phyloP scores from a whole-genome alignment of 2,113 vertebrate species.

The Willisornis vidua region DNA sequence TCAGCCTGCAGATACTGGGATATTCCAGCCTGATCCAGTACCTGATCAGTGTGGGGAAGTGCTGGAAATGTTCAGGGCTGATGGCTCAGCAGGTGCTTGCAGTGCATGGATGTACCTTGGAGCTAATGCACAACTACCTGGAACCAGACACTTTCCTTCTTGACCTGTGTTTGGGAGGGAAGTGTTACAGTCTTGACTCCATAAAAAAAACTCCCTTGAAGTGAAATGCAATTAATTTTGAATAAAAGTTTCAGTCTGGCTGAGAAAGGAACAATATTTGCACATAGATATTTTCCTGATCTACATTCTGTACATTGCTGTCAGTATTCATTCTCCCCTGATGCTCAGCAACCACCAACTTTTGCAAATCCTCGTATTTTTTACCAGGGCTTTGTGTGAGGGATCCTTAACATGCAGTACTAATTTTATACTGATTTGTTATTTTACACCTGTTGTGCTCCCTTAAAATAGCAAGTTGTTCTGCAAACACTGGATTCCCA shows the following conservation, averaged over 20 bases:
- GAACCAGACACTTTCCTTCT: neutral
- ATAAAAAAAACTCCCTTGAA: neutral
- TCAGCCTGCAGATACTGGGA: fast-evolving
- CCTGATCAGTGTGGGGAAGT: fast-evolving
- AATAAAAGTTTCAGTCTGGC: neutral
- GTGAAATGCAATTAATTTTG: neutral
- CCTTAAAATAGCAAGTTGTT: neutral
- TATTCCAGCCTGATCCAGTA: neutral
- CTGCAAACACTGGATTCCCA: neutral
- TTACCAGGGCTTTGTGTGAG: neutral
- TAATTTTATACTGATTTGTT: neutral
- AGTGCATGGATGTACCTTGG: neutral
- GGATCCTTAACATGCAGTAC: neutral
- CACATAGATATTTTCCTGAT: neutral
- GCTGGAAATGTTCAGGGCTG: neutral
- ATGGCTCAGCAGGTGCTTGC: neutral
- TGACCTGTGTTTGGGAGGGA: neutral
- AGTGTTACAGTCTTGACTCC: neutral
- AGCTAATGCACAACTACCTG: neutral
- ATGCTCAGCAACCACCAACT: neutral
- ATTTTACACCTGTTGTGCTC: neutral
- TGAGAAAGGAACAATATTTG: neutral
- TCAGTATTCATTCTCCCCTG: neutral
- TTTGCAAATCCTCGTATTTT: neutral
- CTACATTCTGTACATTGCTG: neutral